Percentiles rank a stretch among this genome's conserved stretches.
phyloP scores from a whole-genome alignment of 2,888 invertebrate species.

The Euplagia quadripunctaria region DNA sequence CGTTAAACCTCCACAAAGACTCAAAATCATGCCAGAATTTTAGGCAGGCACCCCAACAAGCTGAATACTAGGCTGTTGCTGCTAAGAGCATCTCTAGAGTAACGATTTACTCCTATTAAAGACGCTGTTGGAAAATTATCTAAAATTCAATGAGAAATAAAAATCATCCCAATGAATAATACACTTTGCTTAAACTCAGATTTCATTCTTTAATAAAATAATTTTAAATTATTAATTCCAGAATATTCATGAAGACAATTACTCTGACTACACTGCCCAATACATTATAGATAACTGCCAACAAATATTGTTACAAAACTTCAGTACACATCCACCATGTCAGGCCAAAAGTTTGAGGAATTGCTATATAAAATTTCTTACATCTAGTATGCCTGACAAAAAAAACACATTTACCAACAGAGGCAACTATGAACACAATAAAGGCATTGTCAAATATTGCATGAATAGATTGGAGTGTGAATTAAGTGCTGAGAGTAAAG shows the following conservation, averaged over 20 bases:
- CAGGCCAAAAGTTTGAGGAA: conserved; percentile 63
- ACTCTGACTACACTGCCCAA: conserved; percentile 61
- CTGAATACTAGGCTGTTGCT: too few relatives aligned
- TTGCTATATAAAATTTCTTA: conserved; percentile 74
- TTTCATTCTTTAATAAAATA: neutral
- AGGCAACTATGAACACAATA: conserved; percentile 61
- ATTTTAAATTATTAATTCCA: conserved; percentile 59
- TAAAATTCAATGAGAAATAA: too few relatives aligned
- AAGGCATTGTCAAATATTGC: conserved; percentile 78
- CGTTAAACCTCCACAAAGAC: too few relatives aligned
- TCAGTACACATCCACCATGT: conserved; percentile 79
- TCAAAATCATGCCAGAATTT: too few relatives aligned
- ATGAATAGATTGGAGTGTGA: conserved; percentile 77
- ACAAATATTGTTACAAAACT: conserved; percentile 69
- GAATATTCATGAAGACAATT: conserved; percentile 78
- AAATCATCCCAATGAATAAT: neutral
- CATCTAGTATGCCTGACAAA: conserved; percentile 68
- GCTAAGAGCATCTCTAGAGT: too few relatives aligned
- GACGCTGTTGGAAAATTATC: too few relatives aligned
- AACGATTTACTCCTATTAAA: too few relatives aligned
- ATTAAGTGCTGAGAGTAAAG: conserved; percentile 66
- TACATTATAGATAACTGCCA: conserved; percentile 74
- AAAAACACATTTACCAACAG: conserved; percentile 73
- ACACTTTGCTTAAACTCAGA: neutral
- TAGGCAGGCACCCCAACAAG: too few relatives aligned